phyloP scores from a whole-genome alignment of 2,113 vertebrate genomes.

The Pluvialis apricaria region DNA sequence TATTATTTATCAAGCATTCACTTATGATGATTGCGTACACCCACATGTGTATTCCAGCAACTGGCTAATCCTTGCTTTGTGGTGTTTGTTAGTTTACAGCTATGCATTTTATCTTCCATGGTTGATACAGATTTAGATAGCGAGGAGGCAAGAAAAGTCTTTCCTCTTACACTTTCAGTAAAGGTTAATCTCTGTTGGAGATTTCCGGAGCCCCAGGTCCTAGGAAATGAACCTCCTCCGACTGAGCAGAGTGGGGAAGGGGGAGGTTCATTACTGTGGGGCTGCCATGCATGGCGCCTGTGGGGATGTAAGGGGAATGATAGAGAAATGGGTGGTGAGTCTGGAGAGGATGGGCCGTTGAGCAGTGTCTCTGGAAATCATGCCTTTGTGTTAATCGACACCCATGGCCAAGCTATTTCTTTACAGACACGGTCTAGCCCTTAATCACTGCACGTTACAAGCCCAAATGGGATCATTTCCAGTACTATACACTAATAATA shows the following conservation, averaged over 20 bases:
- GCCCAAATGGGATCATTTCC: background rate
- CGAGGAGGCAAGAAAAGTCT: background rate
- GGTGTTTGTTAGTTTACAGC: background rate
- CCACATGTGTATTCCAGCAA: background rate
- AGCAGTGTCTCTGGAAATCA: background rate
- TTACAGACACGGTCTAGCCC: background rate
- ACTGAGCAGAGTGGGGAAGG: background rate
- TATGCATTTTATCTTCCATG: background rate
- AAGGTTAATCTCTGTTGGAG: background rate
- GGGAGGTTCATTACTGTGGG: background rate
- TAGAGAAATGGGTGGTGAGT: fast-evolving
- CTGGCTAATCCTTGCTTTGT: background rate
- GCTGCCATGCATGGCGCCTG: fast-evolving
- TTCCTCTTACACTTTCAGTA: background rate
- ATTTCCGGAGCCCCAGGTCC: background rate
- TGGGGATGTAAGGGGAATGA: background rate
- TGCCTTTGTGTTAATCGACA: background rate
- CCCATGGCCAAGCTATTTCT: background rate
- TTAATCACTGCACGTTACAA: slow-evolving; percentile 25
- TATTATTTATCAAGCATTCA: background rate
- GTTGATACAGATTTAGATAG: background rate
- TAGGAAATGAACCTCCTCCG: background rate
- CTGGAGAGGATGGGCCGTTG: fast-evolving
- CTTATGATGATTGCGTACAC: fast-evolving
- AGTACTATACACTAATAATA: background rate